A percentile compares a stretch with the other conserved stretches of the same genome.
These are phyloP conservation scores for Beroe forskalii DNA, from an alignment of 37 sponge, comb jelly and placozoan species.

Conservation along the genomic window DNA sequence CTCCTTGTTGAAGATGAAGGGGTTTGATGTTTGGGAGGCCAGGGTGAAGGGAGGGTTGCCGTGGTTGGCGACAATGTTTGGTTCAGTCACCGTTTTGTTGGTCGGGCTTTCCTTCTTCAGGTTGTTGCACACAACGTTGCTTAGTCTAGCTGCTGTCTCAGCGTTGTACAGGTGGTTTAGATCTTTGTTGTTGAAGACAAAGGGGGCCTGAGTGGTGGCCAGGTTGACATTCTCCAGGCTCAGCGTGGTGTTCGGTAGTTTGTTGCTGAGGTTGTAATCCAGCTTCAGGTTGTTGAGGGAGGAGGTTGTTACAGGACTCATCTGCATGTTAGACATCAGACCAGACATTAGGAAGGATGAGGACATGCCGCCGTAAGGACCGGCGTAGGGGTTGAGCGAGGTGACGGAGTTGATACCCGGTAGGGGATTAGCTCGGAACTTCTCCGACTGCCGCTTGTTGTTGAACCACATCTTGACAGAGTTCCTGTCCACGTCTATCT, in stretches of 20 bases:
- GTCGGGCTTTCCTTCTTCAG: constrained; percentile 52
- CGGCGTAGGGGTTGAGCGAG: constrained; percentile 33
- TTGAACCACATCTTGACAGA: constrained; percentile 59
- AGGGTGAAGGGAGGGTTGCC: constrained; percentile 20
- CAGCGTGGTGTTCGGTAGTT: constrained; percentile 45
- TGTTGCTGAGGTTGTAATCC: constrained; percentile 55
- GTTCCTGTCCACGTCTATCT: constrained; percentile 58
- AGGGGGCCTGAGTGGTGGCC: constrained; percentile 53
- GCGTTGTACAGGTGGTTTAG: constrained; percentile 50
- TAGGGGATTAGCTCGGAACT: constrained; percentile 12
- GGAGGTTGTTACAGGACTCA: constrained; percentile 55
- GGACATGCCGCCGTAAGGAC: constrained; percentile 26
- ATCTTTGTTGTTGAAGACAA: constrained; percentile 59
- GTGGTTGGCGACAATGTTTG: not conserved
- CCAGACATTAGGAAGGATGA: not conserved
- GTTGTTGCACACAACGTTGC: constrained; percentile 34
- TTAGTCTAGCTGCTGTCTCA: constrained; percentile 39
- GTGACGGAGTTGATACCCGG: constrained; percentile 47
- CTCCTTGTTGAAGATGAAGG: constrained; percentile 59
- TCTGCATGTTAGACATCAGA: constrained; percentile 38
- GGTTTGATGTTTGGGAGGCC: constrained; percentile 26
- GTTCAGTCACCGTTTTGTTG: not conserved
- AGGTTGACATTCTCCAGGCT: constrained; percentile 48
- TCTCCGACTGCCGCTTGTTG: constrained; percentile 53
- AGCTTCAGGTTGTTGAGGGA: constrained; percentile 65